Evolutionary conservation across 2,797 vertebrate genomes (phyloP).

Genomic region (Periophthalmus magnuspinnatus): DNA sequence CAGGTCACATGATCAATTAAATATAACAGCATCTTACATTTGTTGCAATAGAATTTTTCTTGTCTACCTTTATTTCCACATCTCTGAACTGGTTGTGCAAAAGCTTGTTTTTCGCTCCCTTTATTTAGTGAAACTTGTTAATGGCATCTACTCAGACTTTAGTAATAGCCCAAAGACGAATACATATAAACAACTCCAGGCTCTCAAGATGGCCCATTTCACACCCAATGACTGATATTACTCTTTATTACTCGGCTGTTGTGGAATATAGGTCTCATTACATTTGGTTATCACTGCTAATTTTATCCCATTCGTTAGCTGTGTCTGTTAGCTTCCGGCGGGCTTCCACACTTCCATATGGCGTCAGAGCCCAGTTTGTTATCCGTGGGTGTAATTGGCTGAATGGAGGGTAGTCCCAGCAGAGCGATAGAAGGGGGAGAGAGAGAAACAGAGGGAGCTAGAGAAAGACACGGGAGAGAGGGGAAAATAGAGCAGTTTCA

Average conservation of each 20-base stretch:
- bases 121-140: conserved; percentile 23
- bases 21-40: not conserved
- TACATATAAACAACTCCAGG: conserved; percentile 5
- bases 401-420: conserved; percentile 54
- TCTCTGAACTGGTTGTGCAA: conserved; percentile 1
- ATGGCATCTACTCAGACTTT: conserved; percentile 17
- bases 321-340: conserved; percentile 38
- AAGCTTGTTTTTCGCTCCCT: conserved; percentile 14
- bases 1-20: conserved; percentile 5
- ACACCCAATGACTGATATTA: conserved; percentile 5
- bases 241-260: conserved; percentile 13
- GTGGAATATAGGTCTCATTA: conserved; percentile 25
- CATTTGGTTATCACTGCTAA: conserved; percentile 17
- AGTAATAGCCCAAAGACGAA: conserved; percentile 10
- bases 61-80: not conserved
- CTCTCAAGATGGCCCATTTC: conserved; percentile 22
- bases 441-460: conserved; percentile 26
- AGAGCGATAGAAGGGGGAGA: conserved; percentile 13
- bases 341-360: conserved; percentile 33
- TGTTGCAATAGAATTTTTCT: not conserved
- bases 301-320: conserved; percentile 44
- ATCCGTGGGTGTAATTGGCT: conserved; percentile 52
- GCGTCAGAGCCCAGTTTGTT: conserved; percentile 45
- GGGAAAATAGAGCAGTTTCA: conserved; percentile 67
- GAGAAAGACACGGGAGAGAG: conserved; percentile 3